Percentiles rank a stretch among this genome's conserved stretches.
Conservation (phyloP, 2,797 vertebrate genomes). For the Oryzias dopingdopingensis region DNA sequence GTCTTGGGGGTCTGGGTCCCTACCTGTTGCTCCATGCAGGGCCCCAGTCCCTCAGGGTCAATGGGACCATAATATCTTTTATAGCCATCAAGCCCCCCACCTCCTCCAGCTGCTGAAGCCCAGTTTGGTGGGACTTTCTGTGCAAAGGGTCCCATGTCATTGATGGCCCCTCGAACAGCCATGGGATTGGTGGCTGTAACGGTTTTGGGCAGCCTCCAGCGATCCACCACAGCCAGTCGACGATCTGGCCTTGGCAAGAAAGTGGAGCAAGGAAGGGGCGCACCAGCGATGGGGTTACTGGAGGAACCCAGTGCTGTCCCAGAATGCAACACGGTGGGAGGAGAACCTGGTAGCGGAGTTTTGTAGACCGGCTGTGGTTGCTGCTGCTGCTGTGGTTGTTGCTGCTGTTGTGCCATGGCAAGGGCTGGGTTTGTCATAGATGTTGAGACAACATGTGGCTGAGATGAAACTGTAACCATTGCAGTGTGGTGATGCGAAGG, state of each 20-base stretch:
- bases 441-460: constrained; percentile 74
- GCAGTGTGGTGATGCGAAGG: constrained; percentile 75
- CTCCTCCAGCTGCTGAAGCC: constrained; percentile 73
- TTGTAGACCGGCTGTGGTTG: constrained; percentile 82
- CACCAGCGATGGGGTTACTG: constrained; percentile 79
- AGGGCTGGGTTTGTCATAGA: constrained; percentile 72
- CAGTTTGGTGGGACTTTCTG: constrained; percentile 79
- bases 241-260: constrained; percentile 86
- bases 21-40: constrained; percentile 83
- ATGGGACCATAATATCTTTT: constrained; percentile 94
- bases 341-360: constrained; percentile 79
- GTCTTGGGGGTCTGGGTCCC: constrained; percentile 85
- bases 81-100: constrained; percentile 86
- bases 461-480: constrained; percentile 74
- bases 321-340: constrained; percentile 78
- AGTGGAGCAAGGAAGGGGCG: constrained; percentile 83
- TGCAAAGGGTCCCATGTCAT: constrained; percentile 78
- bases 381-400: constrained; percentile 68
- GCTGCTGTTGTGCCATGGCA: constrained; percentile 73
- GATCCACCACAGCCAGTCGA: constrained; percentile 83
- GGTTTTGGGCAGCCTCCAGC: constrained; percentile 84
- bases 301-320: constrained; percentile 79
- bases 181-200: constrained; percentile 73
- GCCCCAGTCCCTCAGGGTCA: constrained; percentile 88
- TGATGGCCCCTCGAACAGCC: constrained; percentile 67